These are phyloP conservation scores for Drosophila antonietae DNA, from an alignment of 2,888 invertebrate species.

Conservation along the genomic window DNA sequence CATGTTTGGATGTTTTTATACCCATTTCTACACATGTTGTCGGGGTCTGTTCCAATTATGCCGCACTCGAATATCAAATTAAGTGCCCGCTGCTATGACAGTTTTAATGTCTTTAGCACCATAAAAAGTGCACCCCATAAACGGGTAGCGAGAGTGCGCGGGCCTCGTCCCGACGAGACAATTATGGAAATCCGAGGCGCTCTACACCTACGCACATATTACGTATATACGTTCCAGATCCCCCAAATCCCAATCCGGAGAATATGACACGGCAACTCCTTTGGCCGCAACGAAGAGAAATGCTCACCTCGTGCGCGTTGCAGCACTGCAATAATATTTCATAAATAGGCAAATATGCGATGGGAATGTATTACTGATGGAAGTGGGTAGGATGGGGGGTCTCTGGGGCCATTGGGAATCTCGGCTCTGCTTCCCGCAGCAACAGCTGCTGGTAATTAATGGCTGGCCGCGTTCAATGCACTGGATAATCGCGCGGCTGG, in stretches of 20 bases:
- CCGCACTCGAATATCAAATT: constrained; percentile 78
- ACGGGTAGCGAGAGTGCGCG: constrained; percentile 44
- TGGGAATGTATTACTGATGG: neutral
- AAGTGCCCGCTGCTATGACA: constrained; percentile 79
- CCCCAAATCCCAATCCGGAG: constrained; percentile 7
- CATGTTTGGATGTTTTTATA: constrained; percentile 41
- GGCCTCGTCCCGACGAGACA: constrained; percentile 28
- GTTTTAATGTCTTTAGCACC: constrained; percentile 76
- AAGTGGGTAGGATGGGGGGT: neutral
- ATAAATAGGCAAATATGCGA: constrained; percentile 70
- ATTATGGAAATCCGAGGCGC: constrained; percentile 64
- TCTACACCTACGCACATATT: constrained; percentile 54
- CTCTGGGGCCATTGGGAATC: constrained; percentile 17
- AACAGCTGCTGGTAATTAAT: constrained; percentile 80
- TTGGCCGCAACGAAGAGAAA: constrained; percentile 39
- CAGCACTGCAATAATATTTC: constrained; percentile 59
- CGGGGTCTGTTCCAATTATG: constrained; percentile 74
- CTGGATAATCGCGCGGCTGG: constrained; percentile 75
- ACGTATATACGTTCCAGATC: neutral
- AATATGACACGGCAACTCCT: constrained; percentile 62
- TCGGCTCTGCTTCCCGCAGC: constrained; percentile 19
- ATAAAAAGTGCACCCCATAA: constrained; percentile 67
- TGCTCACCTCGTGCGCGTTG: constrained; percentile 38
- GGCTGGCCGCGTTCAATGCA: constrained; percentile 77
- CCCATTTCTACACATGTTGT: constrained; percentile 53